Conservation (phyloP, 2,888 invertebrate species). For the Escarpia spicata region DNA sequence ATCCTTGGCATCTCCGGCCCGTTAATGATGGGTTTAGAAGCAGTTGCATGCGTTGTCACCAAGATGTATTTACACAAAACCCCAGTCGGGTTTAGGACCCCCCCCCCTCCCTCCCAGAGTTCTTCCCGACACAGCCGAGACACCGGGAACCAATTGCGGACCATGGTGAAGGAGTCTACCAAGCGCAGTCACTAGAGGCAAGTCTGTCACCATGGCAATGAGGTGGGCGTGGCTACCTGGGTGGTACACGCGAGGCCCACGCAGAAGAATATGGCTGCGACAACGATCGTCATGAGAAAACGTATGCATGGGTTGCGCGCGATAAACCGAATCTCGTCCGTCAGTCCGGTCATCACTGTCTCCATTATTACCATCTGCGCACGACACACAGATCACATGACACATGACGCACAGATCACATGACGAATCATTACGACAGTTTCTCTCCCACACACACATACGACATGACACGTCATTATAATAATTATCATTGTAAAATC, state of each 20-base stretch:
- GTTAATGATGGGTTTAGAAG: not conserved
- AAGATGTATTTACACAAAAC: not conserved
- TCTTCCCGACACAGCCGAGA: not conserved
- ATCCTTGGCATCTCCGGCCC: not conserved
- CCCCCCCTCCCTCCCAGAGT: not conserved
- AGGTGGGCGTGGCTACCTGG: slow-evolving; percentile 38
- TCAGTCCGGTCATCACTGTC: slow-evolving; percentile 47
- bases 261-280: slow-evolving; percentile 37
- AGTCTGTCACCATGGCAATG: not conserved
- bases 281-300: slow-evolving; percentile 36
- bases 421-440: not conserved
- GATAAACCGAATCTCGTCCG: slow-evolving; percentile 45
- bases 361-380: slow-evolving; percentile 46
- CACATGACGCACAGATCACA: not conserved
- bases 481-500: no score
- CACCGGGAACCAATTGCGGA: not conserved
- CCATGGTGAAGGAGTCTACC: not conserved
- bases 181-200: not conserved
- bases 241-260: slow-evolving; percentile 38
- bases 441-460: not conserved
- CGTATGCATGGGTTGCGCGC: slow-evolving; percentile 39
- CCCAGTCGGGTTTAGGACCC: not conserved
- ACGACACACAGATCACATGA: not conserved
- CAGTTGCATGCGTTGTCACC: not conserved
- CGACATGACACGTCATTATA: not conserved